A percentile compares a stretch with the other conserved stretches of the same genome.
phyloP scores from a whole-genome alignment of 64 coral and sea anemone genomes.

The Stichodactyla mertensii region DNA sequence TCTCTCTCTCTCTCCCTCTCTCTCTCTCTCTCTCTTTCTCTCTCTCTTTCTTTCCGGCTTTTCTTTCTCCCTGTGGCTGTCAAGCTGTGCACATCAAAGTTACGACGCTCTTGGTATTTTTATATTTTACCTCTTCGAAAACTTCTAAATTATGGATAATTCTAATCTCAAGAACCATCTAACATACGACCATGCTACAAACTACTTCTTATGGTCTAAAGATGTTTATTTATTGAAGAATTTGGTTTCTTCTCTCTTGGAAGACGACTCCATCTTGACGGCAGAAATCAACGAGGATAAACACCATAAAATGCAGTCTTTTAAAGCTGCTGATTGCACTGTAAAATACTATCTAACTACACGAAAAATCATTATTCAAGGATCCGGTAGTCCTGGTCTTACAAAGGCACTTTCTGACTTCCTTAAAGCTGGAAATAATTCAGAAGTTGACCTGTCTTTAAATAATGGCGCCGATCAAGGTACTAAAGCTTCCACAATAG shows the following conservation, averaged over 20 bases:
- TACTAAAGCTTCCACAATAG: too few species aligned
- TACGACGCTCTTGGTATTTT: too few species aligned
- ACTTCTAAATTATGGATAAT: neutral
- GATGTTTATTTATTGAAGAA: neutral
- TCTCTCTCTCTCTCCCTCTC: too few species aligned
- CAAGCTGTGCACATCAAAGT: too few species aligned
- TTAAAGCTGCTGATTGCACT: constrained; percentile 7
- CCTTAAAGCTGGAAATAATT: neutral
- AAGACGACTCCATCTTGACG: neutral
- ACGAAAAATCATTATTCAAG: neutral
- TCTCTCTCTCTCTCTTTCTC: too few species aligned
- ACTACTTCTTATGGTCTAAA: neutral
- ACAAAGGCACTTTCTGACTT: neutral
- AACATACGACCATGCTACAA: neutral
- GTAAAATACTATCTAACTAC: neutral
- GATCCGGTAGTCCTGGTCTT: neutral
- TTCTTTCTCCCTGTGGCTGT: too few species aligned
- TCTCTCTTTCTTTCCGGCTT: too few species aligned
- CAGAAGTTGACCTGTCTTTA: neutral
- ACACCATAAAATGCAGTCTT: constrained; percentile 3
- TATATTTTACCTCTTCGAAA: too few species aligned
- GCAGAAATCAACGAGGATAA: neutral
- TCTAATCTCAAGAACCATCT: neutral
- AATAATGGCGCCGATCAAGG: neutral
- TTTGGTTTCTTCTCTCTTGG: neutral